These are phyloP conservation scores for Pseudobourletiella spinata DNA, from an alignment of 1,140 invertebrate genomes.

Conservation along the genomic window DNA sequence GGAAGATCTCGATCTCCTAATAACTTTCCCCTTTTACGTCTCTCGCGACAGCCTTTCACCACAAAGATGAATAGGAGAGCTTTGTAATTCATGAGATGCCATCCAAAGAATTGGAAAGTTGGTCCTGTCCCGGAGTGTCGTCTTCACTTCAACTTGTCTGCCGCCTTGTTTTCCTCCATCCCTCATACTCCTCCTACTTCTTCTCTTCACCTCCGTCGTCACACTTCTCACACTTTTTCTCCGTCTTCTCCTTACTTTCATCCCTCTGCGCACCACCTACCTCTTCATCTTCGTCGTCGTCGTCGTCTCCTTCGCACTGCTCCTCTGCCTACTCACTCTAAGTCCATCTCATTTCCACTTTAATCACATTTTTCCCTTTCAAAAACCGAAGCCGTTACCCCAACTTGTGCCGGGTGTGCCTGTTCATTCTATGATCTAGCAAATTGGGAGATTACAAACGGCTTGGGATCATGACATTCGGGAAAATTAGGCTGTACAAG, in stretches of 20 bases:
- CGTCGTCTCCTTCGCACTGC: background rate
- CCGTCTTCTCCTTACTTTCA: slow-evolving; percentile 1
- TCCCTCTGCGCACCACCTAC: no score
- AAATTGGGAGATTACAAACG: no score
- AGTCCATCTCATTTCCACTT: background rate
- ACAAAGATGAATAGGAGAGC: slow-evolving; percentile 25
- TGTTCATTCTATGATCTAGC: no score
- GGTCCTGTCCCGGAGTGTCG: background rate
- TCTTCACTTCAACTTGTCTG: background rate
- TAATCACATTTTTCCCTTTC: no score
- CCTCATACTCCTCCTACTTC: background rate
- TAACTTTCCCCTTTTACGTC: slow-evolving; percentile 24
- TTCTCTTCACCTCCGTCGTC: background rate
- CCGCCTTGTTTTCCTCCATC: background rate
- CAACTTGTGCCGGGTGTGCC: no score
- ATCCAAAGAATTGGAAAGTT: slow-evolving; percentile 27
- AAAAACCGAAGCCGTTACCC: no score
- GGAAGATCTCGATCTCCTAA: slow-evolving; percentile 19
- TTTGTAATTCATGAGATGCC: slow-evolving; percentile 28
- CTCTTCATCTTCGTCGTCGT: background rate
- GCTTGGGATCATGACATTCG: no score
- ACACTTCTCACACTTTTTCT: background rate
- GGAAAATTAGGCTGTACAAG: no score
- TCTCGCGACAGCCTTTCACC: slow-evolving; percentile 17
- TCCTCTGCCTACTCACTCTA: background rate